Evolutionary conservation across 37 sponge, comb jelly and placozoan genomes (phyloP).

Genomic region (Cladorhizidae sp.): DNA sequence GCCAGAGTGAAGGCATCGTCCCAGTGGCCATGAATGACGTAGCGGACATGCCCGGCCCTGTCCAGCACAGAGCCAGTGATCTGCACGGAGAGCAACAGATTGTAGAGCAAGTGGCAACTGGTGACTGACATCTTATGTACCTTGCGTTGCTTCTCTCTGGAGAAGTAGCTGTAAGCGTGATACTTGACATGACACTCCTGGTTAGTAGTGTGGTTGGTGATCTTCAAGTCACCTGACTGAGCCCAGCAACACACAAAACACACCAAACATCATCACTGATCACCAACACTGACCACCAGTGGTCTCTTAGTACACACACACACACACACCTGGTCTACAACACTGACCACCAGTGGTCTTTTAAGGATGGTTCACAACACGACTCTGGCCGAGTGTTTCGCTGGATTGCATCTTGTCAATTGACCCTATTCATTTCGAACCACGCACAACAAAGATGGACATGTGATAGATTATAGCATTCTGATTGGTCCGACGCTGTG

Average conservation of each 20-base stretch:
- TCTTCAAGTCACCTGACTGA: slow-evolving; percentile 88
- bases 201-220: slow-evolving; percentile 88
- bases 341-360: background rate
- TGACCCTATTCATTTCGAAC: no score
- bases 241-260: background rate
- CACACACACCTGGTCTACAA: background rate
- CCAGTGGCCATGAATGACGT: slow-evolving; percentile 92
- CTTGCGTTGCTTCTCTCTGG: slow-evolving; percentile 82
- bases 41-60: slow-evolving; percentile 44
- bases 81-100: slow-evolving; percentile 29
- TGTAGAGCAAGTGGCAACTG: no score
- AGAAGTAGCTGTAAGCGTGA: slow-evolving; percentile 93
- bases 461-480: no score
- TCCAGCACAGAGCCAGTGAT: slow-evolving; percentile 85
- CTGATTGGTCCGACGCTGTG: no score
- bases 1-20: slow-evolving; percentile 78
- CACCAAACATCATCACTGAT: background rate
- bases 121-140: no score
- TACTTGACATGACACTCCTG: slow-evolving; percentile 85
- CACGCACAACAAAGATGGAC: no score
- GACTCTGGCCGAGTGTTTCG: no score
- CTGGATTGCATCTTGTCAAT: no score
- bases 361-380: no score
- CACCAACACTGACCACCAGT: background rate
- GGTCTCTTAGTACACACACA: background rate